These are phyloP conservation scores for Balaeniceps rex DNA, from an alignment of 2,113 vertebrate genomes.

Conservation along the genomic window DNA sequence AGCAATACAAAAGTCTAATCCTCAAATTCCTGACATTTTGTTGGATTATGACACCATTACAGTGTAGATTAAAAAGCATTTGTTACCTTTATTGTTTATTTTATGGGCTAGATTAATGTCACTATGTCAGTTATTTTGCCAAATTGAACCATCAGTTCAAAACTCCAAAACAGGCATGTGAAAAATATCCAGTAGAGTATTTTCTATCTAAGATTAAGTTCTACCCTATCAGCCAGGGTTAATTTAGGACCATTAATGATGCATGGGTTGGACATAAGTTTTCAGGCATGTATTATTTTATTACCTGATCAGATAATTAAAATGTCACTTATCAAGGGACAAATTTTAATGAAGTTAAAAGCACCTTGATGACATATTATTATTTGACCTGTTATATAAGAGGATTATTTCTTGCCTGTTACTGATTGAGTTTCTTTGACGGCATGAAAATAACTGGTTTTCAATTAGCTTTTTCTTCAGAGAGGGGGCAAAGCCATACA, in stretches of 20 bases:
- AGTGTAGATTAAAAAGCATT: slow-evolving; percentile 12
- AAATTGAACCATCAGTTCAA: background rate
- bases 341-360: slow-evolving; percentile 59
- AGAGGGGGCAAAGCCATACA: background rate
- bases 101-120: background rate
- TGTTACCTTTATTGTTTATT: slow-evolving; percentile 12
- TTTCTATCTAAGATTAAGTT: slow-evolving; percentile 9
- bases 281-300: slow-evolving; percentile 53
- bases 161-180: background rate
- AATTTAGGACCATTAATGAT: slow-evolving; percentile 38
- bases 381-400: slow-evolving; percentile 38
- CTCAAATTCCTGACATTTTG: background rate
- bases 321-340: slow-evolving; percentile 52
- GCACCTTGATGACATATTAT: slow-evolving; percentile 38
- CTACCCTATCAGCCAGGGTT: background rate
- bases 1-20: background rate
- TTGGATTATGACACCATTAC: background rate
- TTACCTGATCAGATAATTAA: slow-evolving; percentile 57
- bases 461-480: slow-evolving; percentile 15
- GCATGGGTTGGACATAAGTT: slow-evolving; percentile 15
- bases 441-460: slow-evolving; percentile 8
- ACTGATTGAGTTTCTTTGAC: slow-evolving; percentile 3
- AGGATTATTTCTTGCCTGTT: slow-evolving; percentile 35
- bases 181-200: background rate
- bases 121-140: background rate